Conservation (phyloP, 2,797 vertebrate genomes). For the Scomberomorus guttatus region DNA sequence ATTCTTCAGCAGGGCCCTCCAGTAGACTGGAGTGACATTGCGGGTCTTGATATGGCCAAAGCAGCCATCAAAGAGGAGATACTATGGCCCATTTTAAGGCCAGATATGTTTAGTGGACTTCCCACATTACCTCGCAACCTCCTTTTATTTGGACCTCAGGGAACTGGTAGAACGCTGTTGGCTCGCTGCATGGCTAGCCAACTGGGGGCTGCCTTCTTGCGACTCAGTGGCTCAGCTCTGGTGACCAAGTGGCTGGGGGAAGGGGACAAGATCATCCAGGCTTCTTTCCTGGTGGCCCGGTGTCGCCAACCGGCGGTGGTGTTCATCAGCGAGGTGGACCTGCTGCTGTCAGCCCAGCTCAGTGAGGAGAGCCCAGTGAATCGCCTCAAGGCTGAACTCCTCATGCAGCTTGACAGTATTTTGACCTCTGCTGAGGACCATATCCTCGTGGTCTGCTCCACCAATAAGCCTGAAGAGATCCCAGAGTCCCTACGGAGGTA, state of each 20-base stretch:
- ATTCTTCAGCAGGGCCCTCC: conserved; percentile 96
- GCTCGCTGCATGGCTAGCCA: conserved; percentile 97
- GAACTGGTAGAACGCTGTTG: conserved; percentile 97
- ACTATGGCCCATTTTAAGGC: conserved; percentile 97
- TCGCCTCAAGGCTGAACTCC: conserved; percentile 96
- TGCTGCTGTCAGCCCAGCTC: conserved; percentile 94
- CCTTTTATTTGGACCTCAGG: conserved; percentile 98
- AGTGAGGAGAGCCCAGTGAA: conserved; percentile 95
- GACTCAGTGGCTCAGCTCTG: conserved; percentile 93
- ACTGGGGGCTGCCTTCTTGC: conserved; percentile 95
- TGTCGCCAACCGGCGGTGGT: conserved; percentile 98
- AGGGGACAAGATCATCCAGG: conserved; percentile 97
- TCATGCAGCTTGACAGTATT: conserved; percentile 96
- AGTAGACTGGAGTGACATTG: conserved; percentile 98
- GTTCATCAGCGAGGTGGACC: conserved; percentile 97
- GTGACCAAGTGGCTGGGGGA: conserved; percentile 97
- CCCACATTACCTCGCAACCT: conserved; percentile 95
- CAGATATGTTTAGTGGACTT: conserved; percentile 96
- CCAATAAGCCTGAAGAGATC: conserved; percentile 98
- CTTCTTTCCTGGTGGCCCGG: conserved; percentile 95
- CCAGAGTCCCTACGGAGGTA: conserved; percentile 97
- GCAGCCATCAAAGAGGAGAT: conserved; percentile 98
- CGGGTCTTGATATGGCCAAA: conserved; percentile 97
- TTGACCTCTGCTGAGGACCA: conserved; percentile 96
- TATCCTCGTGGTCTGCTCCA: conserved; percentile 97